Base-by-base conservation (phyloP, 2,888 invertebrate genomes). In the Pyrocoelia pectoralis region DNA sequence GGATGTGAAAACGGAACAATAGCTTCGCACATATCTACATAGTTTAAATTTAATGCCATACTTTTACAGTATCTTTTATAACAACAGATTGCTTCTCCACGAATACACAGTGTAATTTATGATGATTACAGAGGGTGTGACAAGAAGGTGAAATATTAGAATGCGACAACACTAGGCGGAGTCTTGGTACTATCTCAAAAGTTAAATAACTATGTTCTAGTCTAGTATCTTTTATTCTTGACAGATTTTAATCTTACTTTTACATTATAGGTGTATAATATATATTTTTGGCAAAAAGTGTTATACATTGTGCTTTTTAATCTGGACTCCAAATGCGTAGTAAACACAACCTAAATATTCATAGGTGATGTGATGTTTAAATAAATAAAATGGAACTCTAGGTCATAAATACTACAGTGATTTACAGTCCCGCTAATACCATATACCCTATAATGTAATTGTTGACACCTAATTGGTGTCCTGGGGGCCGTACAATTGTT, bases 141-240 rank as follows among this genome's bases (percentile, higher is more conserved):
- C 72, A 63, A 69, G 70, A 69, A 69, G 70, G 69, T 72, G 71
- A 72, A 71, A 72, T 72, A 72, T 72, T 72, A 70, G 70, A 71
- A 71, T 69, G 71, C 69, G 70, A 70, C 69, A 69, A 66, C 56
- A 55, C 65, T 53, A 67, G 71, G 69, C 68, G 71, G 69, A 63
- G 70, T 57, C 56, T 64, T 68, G 68, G 68, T 66, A 69, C 63
- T 72, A 61, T 65, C 70, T 72, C 70, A 69, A 61, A 68, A 69
- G 67, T 71, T 70, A 67, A 69, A 72, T 69, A 71, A 63, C 69
- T 63, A 59, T 63, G 24, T 24, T 3, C 51, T 58, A 15, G 29
- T 3, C 51, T 58, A 15, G 29, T 9, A 52, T 29, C 10, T 13
- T 19, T 15, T 15, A 48, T 18, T 48, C 18, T 19, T 48, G 15